Percentiles rank a stretch among this genome's conserved stretches.
phyloP scores from a whole-genome alignment of 2,888 invertebrate genomes.

The Caenorhabditis macrosperma region DNA sequence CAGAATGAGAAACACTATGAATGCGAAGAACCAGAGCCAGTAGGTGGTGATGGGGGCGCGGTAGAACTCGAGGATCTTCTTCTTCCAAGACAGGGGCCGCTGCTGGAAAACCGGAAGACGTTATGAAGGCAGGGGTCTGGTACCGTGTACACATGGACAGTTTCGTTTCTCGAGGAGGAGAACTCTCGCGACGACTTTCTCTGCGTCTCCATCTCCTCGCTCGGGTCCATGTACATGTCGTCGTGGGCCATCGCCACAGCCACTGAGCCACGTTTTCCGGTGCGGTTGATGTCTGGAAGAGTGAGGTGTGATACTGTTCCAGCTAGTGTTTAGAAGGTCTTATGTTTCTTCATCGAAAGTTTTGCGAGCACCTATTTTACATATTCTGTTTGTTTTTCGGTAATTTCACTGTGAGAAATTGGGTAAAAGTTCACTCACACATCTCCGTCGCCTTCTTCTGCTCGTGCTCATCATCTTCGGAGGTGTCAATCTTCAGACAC shows the following conservation, averaged over 20 bases:
- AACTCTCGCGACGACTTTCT: conserved; percentile 37
- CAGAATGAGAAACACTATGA: conserved; percentile 72
- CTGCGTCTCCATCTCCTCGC: conserved; percentile 30
- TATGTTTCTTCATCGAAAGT: not conserved
- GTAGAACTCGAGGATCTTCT: conserved; percentile 92
- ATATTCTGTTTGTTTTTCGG: not conserved
- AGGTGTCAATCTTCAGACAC: conserved; percentile 38
- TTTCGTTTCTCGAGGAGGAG: conserved; percentile 37
- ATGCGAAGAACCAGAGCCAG: conserved; percentile 90
- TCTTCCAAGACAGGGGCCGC: conserved; percentile 72
- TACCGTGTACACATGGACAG: conserved; percentile 52
- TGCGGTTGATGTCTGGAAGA: conserved; percentile 46
- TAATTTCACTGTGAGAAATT: too few relatives aligned
- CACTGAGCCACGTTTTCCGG: conserved; percentile 51
- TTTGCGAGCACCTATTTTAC: not conserved
- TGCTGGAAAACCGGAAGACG: conserved; percentile 36
- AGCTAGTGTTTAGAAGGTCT: too few relatives aligned
- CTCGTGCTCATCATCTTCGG: conserved; percentile 48
- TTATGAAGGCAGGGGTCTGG: too few relatives aligned
- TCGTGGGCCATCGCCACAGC: conserved; percentile 42
- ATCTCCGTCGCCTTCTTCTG: conserved; percentile 48
- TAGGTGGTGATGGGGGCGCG: conserved; percentile 99
- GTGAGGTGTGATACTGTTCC: too few relatives aligned
- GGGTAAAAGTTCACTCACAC: conserved; percentile 21
- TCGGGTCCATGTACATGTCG: conserved; percentile 56